phyloP scores from a whole-genome alignment of 2,888 invertebrate species.

The Caradrina clavipalpis region DNA sequence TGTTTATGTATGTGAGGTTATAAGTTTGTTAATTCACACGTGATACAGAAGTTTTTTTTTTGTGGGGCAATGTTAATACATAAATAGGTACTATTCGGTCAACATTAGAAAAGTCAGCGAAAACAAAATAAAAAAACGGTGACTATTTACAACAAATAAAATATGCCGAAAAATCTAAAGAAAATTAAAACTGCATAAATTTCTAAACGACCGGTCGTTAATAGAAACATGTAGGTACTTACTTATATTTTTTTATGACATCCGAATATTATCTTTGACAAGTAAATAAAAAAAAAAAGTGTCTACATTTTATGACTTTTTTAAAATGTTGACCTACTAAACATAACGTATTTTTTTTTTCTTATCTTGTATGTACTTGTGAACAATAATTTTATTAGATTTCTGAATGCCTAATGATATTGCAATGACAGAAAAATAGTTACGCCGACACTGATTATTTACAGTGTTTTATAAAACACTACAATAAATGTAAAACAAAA shows the following conservation, averaged over 20 bases:
- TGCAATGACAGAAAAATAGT: neutral
- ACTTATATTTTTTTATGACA: constrained; percentile 42
- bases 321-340: constrained; percentile 8
- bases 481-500: no score
- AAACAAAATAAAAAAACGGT: constrained; percentile 6
- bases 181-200: constrained; percentile 55
- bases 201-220: constrained; percentile 44
- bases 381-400: constrained; percentile 6
- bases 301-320: constrained; percentile 28
- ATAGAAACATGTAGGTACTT: constrained; percentile 34
- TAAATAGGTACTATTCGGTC: no score
- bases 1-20: no score
- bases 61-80: no score
- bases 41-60: no score
- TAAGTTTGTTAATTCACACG: no score
- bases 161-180: constrained; percentile 14
- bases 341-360: constrained; percentile 5
- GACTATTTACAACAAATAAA: constrained; percentile 32
- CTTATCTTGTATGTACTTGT: neutral
- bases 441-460: no score
- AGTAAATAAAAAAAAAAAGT: constrained; percentile 28
- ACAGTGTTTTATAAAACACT: no score
- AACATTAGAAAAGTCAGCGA: no score
- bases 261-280: constrained; percentile 32
- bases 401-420: neutral